A percentile compares a stretch with the other conserved stretches of the same genome.
phyloP scores from a whole-genome alignment of 2,797 vertebrate genomes.

The Sarcophilus harrisii region DNA sequence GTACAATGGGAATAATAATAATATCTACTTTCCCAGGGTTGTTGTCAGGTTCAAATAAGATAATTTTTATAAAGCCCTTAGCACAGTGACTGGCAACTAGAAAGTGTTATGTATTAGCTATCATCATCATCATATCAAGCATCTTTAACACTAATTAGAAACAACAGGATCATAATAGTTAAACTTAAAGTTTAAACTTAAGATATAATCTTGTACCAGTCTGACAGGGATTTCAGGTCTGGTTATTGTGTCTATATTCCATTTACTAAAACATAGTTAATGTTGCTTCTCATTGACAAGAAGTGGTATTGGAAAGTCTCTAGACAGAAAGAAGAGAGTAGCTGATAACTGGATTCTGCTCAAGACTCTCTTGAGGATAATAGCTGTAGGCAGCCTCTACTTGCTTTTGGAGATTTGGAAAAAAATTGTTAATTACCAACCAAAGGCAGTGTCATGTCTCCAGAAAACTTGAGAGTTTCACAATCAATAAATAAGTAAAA shows the following conservation, averaged over 20 bases:
- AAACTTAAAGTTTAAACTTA: too few species aligned
- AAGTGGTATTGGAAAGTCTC: not conserved
- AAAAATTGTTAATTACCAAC: not conserved
- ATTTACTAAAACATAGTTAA: not conserved
- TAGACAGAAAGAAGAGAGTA: not conserved
- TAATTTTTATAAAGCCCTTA: not conserved
- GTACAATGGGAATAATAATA: not conserved
- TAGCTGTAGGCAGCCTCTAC: not conserved
- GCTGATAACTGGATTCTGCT: not conserved
- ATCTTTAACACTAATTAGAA: accelerated
- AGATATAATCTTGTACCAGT: not conserved
- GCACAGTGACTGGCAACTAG: not conserved
- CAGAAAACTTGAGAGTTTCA: not conserved
- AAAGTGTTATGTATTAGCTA: not conserved
- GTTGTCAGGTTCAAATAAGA: not conserved
- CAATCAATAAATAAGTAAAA: not conserved
- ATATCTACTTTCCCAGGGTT: not conserved
- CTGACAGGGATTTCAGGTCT: not conserved
- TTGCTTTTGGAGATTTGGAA: not conserved
- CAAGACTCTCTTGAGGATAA: not conserved
- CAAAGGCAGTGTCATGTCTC: not conserved
- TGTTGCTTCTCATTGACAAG: not conserved
- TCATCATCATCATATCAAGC: not conserved
- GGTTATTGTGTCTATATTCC: accelerated
- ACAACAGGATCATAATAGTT: not conserved